Evolutionary conservation across 2,888 invertebrate species (phyloP), one percentile per base, ranked within the genome.

Genomic region (Margaritifera margaritifera): DNA sequence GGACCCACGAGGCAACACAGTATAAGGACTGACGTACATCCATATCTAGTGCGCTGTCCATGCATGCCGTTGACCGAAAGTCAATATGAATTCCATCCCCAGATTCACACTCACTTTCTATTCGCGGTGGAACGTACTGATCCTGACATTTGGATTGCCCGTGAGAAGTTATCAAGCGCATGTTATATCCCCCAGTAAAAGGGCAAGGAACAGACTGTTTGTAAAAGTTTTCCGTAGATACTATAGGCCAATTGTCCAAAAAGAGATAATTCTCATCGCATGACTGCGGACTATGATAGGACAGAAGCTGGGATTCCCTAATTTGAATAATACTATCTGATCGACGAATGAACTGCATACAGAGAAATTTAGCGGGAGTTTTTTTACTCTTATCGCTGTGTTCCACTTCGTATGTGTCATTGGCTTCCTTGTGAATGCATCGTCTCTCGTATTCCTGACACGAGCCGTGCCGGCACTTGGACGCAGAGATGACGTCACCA

Each of bases 61-160:
- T 65, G 64, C 86, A 86, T 6, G 77, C 71, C 4, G 71, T 65
- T 11, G 74, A 66, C 56, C 83, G 80, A 70, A 86, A 84, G 61
- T 84, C 77, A 53, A 86, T 80, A 6, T 78, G 75, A 42, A 86
- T 80, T 8, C 86, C 85, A 63, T 84, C 84, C 22, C 81, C 83
- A 56, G 71, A 64, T 62, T 85, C 84, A 67, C 86, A 86, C 62
- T 84, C 85, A 66, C 85, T 86, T 71, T 85, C 86, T 31, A 86
- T 71, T 65, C 86, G 71, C 62, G 79, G 76, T n/a, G 74, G 74
- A 22, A 79, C 71, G 0, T 80, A 64, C 57, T 76, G 71, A 19
- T 57, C 59, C 15, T 70, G 68, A 67, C 81, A 80, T n/a, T 72
- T 71, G 18, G 71, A 71, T 22, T 65, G 55, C n/a, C 66, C 62